Conservation (phyloP, 2,888 invertebrate genomes). For the Oxystoma pomonae region DNA sequence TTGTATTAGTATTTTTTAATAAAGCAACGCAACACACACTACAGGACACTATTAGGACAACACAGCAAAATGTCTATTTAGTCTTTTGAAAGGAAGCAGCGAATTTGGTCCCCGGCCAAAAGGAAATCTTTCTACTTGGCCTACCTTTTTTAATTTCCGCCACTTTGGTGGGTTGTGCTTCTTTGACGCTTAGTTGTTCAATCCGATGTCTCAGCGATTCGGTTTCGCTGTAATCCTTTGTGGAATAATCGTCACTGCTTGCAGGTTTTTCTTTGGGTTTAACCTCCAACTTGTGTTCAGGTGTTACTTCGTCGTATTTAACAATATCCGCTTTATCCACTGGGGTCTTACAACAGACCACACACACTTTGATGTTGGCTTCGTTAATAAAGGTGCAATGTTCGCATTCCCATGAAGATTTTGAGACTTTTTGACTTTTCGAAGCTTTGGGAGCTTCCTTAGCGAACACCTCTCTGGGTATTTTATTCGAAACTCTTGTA, state of each 20-base stretch:
- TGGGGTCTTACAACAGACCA: conserved; percentile 82
- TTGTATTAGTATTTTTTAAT: conserved; percentile 13
- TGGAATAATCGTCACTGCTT: conserved; percentile 42
- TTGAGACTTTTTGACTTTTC: conserved; percentile 45
- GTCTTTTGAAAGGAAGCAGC: conserved; percentile 37
- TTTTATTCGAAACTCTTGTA: too few relatives aligned
- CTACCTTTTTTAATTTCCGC: conserved; percentile 57
- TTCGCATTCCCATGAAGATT: conserved; percentile 77
- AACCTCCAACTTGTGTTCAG: background rate
- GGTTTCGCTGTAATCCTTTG: conserved; percentile 45
- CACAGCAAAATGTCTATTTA: conserved; percentile 24
- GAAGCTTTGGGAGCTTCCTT: conserved; percentile 39
- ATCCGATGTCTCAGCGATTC: conserved; percentile 43
- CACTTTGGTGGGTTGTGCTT: conserved; percentile 30
- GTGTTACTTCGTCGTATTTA: background rate
- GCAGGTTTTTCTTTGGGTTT: conserved; percentile 9
- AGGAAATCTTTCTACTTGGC: conserved; percentile 68
- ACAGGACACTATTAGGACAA: conserved; percentile 16
- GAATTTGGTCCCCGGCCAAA: conserved; percentile 69
- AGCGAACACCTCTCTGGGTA: conserved; percentile 33
- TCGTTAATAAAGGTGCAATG: conserved; percentile 88
- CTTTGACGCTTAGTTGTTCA: conserved; percentile 33
- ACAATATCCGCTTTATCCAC: background rate
- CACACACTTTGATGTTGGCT: conserved; percentile 72
- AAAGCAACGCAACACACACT: conserved; percentile 28